Percentiles rank a stretch among this genome's conserved stretches.
These are phyloP conservation scores for Tachina fera DNA, from an alignment of 2,888 invertebrate genomes.

Conservation along the genomic window DNA sequence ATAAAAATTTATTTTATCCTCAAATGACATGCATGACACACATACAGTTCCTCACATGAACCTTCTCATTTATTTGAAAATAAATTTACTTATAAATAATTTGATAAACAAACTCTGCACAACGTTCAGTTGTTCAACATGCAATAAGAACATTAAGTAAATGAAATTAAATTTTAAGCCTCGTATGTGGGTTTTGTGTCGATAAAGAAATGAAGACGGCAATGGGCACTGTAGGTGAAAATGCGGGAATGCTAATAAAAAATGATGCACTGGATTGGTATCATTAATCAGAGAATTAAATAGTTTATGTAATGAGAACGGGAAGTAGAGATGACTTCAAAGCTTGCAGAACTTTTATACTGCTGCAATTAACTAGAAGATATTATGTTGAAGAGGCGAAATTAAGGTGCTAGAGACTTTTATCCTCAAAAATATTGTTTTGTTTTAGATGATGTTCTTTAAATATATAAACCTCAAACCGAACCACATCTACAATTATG, in stretches of 20 bases:
- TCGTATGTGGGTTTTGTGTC: neutral
- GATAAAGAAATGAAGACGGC: neutral
- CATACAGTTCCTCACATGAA: neutral
- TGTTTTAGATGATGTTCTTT: no score
- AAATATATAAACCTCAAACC: no score
- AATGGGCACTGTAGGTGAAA: neutral
- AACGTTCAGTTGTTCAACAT: slow-evolving; percentile 26
- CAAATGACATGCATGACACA: neutral
- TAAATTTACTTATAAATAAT: slow-evolving; percentile 47
- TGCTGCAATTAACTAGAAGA: neutral
- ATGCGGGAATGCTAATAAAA: neutral
- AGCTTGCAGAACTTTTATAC: no score
- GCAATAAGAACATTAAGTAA: slow-evolving; percentile 44
- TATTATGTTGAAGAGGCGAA: no score
- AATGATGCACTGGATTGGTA: neutral
- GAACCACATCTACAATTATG: neutral
- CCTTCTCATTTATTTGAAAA: slow-evolving; percentile 20
- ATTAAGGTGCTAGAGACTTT: no score
- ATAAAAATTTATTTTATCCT: slow-evolving; percentile 35
- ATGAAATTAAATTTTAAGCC: slow-evolving; percentile 16
- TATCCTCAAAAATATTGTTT: no score
- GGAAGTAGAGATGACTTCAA: neutral
- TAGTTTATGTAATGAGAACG: neutral
- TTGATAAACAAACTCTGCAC: slow-evolving; percentile 29
- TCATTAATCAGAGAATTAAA: neutral